Conservation (phyloP, 2,113 vertebrate genomes). For the Octodon degus region DNA sequence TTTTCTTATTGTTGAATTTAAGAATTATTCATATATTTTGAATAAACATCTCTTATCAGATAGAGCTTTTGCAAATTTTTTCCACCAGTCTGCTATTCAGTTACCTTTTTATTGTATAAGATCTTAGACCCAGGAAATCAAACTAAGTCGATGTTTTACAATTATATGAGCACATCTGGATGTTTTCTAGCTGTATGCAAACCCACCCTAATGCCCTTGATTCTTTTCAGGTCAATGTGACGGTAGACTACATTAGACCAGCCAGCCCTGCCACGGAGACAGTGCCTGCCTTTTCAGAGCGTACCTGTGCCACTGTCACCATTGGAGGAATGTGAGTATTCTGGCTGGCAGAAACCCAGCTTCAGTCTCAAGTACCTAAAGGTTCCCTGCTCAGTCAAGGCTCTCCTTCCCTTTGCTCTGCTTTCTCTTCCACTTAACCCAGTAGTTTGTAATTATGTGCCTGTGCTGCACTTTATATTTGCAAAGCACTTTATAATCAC, state of each 20-base stretch:
- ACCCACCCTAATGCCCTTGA: not conserved
- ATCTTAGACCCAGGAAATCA: not conserved
- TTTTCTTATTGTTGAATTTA: constrained; percentile 27
- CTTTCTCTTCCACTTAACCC: constrained; percentile 36
- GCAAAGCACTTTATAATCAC: constrained; percentile 54
- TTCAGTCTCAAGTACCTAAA: not conserved
- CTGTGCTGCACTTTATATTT: constrained; percentile 56
- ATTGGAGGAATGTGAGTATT: constrained; percentile 97
- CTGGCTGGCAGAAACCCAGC: not conserved
- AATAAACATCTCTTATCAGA: not conserved
- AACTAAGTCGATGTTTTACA: not conserved
- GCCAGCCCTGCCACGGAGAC: constrained; percentile 93
- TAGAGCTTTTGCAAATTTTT: constrained; percentile 11
- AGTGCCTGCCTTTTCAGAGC: constrained; percentile 93
- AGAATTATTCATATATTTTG: not conserved
- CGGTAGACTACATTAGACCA: constrained; percentile 97
- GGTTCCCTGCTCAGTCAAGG: not conserved
- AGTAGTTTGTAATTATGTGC: constrained; percentile 54
- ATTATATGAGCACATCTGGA: not conserved
- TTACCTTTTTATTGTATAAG: not conserved
- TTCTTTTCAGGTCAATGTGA: constrained; percentile 93
- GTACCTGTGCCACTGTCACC: constrained; percentile 96
- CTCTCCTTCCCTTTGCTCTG: not conserved
- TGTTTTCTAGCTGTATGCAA: not conserved
- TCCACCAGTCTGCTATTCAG: not conserved